Evolutionary conservation across 2,888 invertebrate genomes (phyloP), one percentile per base, ranked within the genome.

Genomic region (Molorchus minor): DNA sequence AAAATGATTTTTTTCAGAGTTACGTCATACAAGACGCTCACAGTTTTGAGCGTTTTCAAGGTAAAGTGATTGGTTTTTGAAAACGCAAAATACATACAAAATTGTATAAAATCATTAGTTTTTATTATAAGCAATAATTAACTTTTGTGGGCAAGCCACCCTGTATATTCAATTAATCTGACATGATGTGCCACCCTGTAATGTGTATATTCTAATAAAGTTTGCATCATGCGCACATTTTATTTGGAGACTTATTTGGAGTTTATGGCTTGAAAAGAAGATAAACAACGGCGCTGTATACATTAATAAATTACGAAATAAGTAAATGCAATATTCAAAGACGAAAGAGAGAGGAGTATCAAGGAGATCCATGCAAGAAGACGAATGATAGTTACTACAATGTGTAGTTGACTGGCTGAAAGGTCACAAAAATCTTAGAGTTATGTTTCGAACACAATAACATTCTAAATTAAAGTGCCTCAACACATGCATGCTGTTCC

Each of bases 321-420:
- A 67, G 68, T 68, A 73, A 74, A 71, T 68, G 70, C 70, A 72
- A 71, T 71, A 72, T 73, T 76, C 75, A 74, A 75, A 76, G 75
- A 64, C 73, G 71, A 75, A 75, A 75, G 76, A 76, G 77, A 77
- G 76, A 75, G 76, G 75, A 72, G 65, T 67, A 70, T 69, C 75
- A 75, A 75, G 74, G 76, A 75, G 77, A 75, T 74, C 70, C 74
- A 75, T 75, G 76, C 74, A 75, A 77, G 76, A 76, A 76, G 77
- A 76, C 73, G 72, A 70, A 77, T 73, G 74, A 68, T 71, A 59
- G 65, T 68, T 67, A 69, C 65, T 54, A 72, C 71, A 71, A 70
- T 71, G 68, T 70, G 65, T 54, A 68, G 68, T 71, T 69, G 73
- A 71, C 72, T 74, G 49, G 66, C 62, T 65, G 64, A 78, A 77